phyloP scores from a whole-genome alignment of 1,140 invertebrate species.

The Ostrea edulis region DNA sequence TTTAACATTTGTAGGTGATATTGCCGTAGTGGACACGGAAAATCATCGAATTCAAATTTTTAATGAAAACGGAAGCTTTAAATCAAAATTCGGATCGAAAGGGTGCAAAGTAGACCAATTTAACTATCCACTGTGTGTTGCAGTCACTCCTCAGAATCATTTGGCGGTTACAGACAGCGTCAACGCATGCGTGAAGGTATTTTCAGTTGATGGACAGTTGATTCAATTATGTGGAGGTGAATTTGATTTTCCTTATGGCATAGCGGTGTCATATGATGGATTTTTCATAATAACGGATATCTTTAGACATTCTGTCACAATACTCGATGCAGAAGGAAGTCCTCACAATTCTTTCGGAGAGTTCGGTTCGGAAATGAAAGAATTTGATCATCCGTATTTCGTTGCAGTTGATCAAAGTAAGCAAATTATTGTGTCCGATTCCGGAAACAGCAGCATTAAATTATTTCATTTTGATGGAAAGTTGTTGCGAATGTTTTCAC shows the following conservation, averaged over 20 bases:
- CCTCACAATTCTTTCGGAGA: constrained; percentile 69
- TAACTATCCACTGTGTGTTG: constrained; percentile 74
- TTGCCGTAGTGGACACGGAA: constrained; percentile 76
- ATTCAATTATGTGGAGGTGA: constrained; percentile 55
- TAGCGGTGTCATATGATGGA: constrained; percentile 68
- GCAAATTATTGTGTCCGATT: constrained; percentile 75
- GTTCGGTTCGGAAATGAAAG: constrained; percentile 68
- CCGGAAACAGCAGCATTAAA: constrained; percentile 75
- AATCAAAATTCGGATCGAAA: constrained; percentile 74
- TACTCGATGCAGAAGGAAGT: constrained; percentile 66
- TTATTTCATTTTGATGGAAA: constrained; percentile 75
- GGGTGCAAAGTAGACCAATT: constrained; percentile 69
- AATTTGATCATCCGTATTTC: constrained; percentile 76
- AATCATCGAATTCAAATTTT: constrained; percentile 78
- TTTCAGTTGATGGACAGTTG: constrained; percentile 62
- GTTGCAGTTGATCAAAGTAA: constrained; percentile 73
- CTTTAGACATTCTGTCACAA: constrained; percentile 71
- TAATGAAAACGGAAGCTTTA: constrained; percentile 71
- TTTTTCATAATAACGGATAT: constrained; percentile 73
- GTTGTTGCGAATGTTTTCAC: constrained; percentile 68
- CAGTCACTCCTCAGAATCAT: constrained; percentile 72
- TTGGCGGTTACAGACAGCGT: constrained; percentile 76
- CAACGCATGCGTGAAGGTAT: constrained; percentile 75
- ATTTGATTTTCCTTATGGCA: constrained; percentile 73
- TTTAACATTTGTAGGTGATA: constrained; percentile 68